Evolutionary conservation across 1,140 invertebrate genomes (phyloP).

Genomic region (Bradynema listronoti): DNA sequence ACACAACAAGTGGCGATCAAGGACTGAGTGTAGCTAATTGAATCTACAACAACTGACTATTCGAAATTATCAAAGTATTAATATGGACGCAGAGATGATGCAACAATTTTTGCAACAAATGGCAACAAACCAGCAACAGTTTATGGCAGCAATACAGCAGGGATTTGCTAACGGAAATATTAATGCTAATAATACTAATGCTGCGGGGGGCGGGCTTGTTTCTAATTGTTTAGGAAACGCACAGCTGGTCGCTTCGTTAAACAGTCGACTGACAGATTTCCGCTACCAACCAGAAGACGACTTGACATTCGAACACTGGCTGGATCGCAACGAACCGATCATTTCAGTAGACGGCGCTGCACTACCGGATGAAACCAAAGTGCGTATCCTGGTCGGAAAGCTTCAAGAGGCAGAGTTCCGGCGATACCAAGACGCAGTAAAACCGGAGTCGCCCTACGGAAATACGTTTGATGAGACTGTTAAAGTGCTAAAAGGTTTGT

Average conservation of each 20-base stretch:
- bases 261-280: background rate
- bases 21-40: too few species aligned
- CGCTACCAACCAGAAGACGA: constrained; percentile 4
- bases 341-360: constrained; percentile 1
- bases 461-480: background rate
- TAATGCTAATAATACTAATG: too few species aligned
- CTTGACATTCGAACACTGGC: constrained; percentile 11
- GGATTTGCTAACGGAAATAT: too few species aligned
- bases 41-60: too few species aligned
- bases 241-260: background rate
- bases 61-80: too few species aligned
- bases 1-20: too few species aligned
- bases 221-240: too few species aligned
- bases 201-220: too few species aligned
- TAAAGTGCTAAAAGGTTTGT: background rate
- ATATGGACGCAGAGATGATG: too few species aligned
- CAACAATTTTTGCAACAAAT: too few species aligned
- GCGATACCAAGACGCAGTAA: background rate
- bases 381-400: constrained; percentile 13
- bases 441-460: background rate
- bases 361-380: constrained; percentile 1
- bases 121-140: too few species aligned
- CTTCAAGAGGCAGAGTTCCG: constrained; percentile 1
- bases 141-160: too few species aligned
- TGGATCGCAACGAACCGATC: background rate